Evolutionary conservation across 1,140 invertebrate species (phyloP).

Genomic region (Acromyrmex heyeri): DNA sequence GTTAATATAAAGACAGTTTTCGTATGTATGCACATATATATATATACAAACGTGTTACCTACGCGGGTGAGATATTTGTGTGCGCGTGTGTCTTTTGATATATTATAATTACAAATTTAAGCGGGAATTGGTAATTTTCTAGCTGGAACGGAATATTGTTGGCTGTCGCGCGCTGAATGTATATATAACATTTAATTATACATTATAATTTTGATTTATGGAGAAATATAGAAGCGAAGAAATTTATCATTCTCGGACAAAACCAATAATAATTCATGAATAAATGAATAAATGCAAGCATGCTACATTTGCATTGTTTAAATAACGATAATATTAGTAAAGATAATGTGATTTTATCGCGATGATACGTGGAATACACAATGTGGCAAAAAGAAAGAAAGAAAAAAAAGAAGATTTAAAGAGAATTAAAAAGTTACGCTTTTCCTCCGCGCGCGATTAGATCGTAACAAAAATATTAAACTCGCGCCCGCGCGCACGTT

Average conservation of each 20-base stretch:
- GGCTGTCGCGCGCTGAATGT: conserved; percentile 20
- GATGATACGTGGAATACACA: neutral
- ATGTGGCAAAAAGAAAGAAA: neutral
- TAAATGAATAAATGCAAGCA: conserved; percentile 25
- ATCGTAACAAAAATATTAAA: conserved; percentile 53
- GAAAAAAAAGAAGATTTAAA: neutral
- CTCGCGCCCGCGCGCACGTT: neutral
- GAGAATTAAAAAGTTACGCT: neutral
- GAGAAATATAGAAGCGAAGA: conserved; percentile 31
- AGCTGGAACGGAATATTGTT: conserved; percentile 23
- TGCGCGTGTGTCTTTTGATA: conserved; percentile 35
- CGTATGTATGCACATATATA: neutral
- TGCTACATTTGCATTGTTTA: conserved; percentile 24
- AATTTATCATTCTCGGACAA: conserved; percentile 17
- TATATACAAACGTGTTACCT: neutral
- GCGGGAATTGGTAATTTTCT: conserved; percentile 60
- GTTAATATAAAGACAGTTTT: conserved; percentile 24
- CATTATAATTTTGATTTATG: conserved; percentile 51
- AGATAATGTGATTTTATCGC: conserved; percentile 1
- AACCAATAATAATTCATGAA: conserved; percentile 49
- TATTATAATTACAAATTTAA: conserved; percentile 78
- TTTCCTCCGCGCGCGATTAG: conserved; percentile 13
- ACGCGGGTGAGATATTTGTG: neutral
- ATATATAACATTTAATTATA: conserved; percentile 53
- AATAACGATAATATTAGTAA: conserved; percentile 37